Conservation (phyloP, 2,888 invertebrate species). For the Polydrusus tereticollis region DNA sequence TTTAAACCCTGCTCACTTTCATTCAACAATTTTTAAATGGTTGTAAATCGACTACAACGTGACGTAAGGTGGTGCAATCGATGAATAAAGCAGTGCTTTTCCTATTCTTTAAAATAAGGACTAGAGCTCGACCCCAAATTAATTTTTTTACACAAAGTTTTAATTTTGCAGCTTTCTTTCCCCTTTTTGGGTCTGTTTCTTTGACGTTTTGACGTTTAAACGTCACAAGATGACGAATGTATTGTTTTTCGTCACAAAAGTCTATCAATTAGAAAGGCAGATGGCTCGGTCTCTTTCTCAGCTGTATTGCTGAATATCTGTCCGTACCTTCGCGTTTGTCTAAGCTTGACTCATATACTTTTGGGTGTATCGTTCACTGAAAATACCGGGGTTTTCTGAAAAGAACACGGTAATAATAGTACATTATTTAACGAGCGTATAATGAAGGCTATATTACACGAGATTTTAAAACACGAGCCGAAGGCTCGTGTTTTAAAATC, state of each 20-base stretch:
- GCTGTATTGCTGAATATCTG: no score
- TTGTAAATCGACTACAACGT: not conserved
- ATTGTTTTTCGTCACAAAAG: not conserved
- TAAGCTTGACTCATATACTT: not conserved
- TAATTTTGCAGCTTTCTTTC: not conserved
- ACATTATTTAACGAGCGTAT: no score
- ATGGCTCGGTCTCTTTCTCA: not conserved
- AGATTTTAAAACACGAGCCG: no score
- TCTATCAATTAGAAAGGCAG: not conserved
- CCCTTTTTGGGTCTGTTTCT: constrained; percentile 3
- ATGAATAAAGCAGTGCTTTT: not conserved
- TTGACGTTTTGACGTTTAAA: constrained; percentile 13
- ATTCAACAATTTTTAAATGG: constrained; percentile 21
- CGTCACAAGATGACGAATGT: constrained; percentile 4
- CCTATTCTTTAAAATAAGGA: not conserved
- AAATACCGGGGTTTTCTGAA: not conserved
- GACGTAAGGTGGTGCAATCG: not conserved
- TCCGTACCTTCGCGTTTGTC: not conserved
- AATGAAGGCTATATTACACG: no score
- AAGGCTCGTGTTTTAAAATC: no score
- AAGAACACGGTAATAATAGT: not conserved
- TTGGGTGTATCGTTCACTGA: not conserved
- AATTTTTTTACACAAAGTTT: not conserved
- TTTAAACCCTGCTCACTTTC: constrained; percentile 31
- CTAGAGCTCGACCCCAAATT: not conserved